Evolutionary conservation across 2,113 vertebrate genomes (phyloP), one percentile per base, ranked within the genome.

Genomic region (Chaetops frenatus): DNA sequence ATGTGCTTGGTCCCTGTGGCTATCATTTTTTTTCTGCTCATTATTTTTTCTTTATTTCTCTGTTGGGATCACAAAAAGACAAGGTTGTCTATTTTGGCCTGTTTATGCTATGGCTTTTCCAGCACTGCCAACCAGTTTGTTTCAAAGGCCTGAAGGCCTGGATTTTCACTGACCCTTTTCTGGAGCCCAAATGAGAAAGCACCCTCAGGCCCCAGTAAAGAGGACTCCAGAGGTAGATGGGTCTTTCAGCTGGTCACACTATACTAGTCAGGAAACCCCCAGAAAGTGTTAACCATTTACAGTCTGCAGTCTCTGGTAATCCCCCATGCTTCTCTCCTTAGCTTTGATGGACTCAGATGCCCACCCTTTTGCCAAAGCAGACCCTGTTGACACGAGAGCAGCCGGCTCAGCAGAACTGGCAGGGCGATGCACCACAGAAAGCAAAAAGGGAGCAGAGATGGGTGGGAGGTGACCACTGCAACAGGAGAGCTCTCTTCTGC

Each of bases 401-500:
- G 70, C 65, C 4, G 17, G 36, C 71, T 89, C 66, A 77, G 60
- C 65, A 79, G 86, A 80, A 78, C 47, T 74, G 51, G 38, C 13
- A 25, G 27, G 45, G 53, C 21, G 45, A 44, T 6, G 29, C 64
- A 25, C 33, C 40, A 48, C 20, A 47, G 48, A 48, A 67, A 86
- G 45, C 0, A 0, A 53, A 53, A 82, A 17, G 65, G 31, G 35
- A 92, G 81, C 33, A 73, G 50, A 40, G 56, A 38, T 86, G 36
- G 65, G 31, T 66, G 54, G 73, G 53, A 90, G 65, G 67, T 73
- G 77, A 48, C 53, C 35, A 33, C 50, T 80, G 73, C 54, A 70
- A 78, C 31, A 78, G 72, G 57, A 28, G 42, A 96, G 27, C 35
- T 64, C 35, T 94, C 74, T 66, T 64, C 58, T 92, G 40, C 25